Percentiles rank a stretch among this genome's conserved stretches.
Conservation (phyloP, 2,113 vertebrate genomes). For the Stomatorhinus ivindoensis region DNA sequence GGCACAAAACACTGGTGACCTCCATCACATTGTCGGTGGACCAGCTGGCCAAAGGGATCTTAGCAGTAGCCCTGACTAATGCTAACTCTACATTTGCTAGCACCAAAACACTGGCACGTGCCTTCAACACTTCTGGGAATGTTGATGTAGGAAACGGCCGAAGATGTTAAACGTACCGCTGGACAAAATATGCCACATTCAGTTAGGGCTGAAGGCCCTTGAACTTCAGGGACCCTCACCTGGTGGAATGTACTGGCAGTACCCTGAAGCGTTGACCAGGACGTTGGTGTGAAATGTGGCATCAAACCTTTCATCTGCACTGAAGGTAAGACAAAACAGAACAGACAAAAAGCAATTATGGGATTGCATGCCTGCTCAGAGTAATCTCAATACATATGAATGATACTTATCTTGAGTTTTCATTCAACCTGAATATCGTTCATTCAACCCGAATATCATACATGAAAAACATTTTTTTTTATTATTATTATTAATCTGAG, state of each 20-base stretch:
- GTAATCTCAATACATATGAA: background rate
- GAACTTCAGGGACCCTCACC: constrained; percentile 40
- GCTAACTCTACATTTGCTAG: background rate
- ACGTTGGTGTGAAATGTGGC: constrained; percentile 82
- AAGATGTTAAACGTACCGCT: background rate
- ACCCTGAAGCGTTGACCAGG: constrained; percentile 72
- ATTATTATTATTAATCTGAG: background rate
- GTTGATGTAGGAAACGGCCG: background rate
- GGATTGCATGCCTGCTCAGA: background rate
- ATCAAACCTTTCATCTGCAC: constrained; percentile 78
- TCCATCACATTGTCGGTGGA: background rate
- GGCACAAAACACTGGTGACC: background rate
- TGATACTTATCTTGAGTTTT: background rate
- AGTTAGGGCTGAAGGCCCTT: background rate
- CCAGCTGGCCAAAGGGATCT: background rate
- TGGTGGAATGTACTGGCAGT: constrained; percentile 80
- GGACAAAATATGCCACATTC: background rate
- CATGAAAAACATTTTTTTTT: background rate
- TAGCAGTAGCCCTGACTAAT: background rate
- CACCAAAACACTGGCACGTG: background rate
- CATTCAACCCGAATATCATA: background rate
- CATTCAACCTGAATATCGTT: background rate
- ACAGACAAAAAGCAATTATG: constrained; percentile 16
- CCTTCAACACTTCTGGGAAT: background rate
- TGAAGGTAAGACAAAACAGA: constrained; percentile 38